Percentiles rank a stretch among this genome's conserved stretches.
Conservation (phyloP, 1,140 invertebrate genomes). For the Habropoda laboriosa region DNA sequence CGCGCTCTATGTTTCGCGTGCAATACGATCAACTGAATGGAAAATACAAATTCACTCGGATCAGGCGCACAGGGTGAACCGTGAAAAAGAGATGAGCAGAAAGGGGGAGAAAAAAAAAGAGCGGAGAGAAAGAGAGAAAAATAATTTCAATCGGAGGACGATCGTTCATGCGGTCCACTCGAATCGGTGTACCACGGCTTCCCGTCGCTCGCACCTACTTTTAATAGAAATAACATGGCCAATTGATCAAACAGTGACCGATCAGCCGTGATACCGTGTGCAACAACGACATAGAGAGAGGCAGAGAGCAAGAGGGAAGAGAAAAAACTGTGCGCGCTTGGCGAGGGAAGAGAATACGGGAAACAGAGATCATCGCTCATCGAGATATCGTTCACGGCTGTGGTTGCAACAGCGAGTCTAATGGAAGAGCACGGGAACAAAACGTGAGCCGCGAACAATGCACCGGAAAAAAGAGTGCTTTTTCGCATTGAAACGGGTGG, state of each 20-base stretch:
- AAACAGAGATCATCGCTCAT: constrained; percentile 42
- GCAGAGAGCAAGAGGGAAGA: neutral
- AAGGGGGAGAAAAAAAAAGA: neutral
- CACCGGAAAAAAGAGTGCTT: constrained; percentile 16
- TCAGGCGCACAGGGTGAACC: no score
- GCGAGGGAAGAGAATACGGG: neutral
- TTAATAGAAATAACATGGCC: constrained; percentile 64
- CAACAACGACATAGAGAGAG: neutral
- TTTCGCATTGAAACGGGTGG: constrained; percentile 11
- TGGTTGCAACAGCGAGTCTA: constrained; percentile 29
- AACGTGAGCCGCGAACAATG: constrained; percentile 41
- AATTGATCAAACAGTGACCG: constrained; percentile 58
- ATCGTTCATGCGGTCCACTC: constrained; percentile 1
- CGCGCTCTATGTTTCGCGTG: neutral
- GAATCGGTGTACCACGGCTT: constrained; percentile 40
- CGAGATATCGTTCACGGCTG: constrained; percentile 39
- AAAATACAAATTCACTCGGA: constrained; percentile 48
- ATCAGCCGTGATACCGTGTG: constrained; percentile 30
- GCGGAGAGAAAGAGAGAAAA: neutral
- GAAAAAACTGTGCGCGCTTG: neutral
- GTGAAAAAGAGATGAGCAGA: neutral
- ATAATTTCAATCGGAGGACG: constrained; percentile 39
- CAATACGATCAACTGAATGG: constrained; percentile 39
- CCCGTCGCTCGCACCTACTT: constrained; percentile 39
- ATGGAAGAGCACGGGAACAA: constrained; percentile 46